phyloP scores from a whole-genome alignment of 2,888 invertebrate genomes.

The Ophion costatus region DNA sequence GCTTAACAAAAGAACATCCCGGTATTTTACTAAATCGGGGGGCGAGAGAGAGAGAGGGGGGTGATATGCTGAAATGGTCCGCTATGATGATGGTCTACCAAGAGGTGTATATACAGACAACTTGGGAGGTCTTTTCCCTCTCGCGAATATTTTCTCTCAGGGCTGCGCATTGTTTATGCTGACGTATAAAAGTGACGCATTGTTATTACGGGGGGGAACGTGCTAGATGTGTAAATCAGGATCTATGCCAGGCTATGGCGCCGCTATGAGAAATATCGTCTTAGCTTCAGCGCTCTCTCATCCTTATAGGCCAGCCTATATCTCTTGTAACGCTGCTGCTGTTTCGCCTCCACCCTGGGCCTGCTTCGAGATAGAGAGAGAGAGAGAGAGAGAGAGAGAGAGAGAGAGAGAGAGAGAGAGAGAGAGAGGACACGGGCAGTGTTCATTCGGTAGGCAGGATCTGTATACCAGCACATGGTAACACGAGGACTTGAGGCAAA shows the following conservation, averaged over 20 bases:
- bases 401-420: not conserved
- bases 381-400: not conserved
- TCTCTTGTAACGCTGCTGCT: slow-evolving; percentile 50
- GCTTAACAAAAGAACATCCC: slow-evolving; percentile 48
- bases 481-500: slow-evolving; percentile 64
- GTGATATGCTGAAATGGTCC: slow-evolving; percentile 22
- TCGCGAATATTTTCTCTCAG: slow-evolving; percentile 37
- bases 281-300: slow-evolving; percentile 71
- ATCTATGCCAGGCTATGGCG: slow-evolving; percentile 75
- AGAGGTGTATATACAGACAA: slow-evolving; percentile 20
- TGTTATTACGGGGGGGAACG: slow-evolving; percentile 77
- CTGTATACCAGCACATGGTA: slow-evolving; percentile 65
- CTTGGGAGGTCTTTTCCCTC: slow-evolving; percentile 66
- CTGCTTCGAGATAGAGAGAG: slow-evolving; percentile 8
- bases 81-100: slow-evolving; percentile 40
- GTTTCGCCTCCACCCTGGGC: slow-evolving; percentile 40
- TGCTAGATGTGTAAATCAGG: slow-evolving; percentile 79
- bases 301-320: slow-evolving; percentile 57
- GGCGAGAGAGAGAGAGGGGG: slow-evolving; percentile 18
- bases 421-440: slow-evolving; percentile 7
- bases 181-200: slow-evolving; percentile 79
- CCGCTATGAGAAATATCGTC: slow-evolving; percentile 75
- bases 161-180: slow-evolving; percentile 76
- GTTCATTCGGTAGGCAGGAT: slow-evolving; percentile 70
- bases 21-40: slow-evolving; percentile 11